phyloP scores from a whole-genome alignment of 2,797 vertebrate genomes.

The Lutjanus campechanus region DNA sequence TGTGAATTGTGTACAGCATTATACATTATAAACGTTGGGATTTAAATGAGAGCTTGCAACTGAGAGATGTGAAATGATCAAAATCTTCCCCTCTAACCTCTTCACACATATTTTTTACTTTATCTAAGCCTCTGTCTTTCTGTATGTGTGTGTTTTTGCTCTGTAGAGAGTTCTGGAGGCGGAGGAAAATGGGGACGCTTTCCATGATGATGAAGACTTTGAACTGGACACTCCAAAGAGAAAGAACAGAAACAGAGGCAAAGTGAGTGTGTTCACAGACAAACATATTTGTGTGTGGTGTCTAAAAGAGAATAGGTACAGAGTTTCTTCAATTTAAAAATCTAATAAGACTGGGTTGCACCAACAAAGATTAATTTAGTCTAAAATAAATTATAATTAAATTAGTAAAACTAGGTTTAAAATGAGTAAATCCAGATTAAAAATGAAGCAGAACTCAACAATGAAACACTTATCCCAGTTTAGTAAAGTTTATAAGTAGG shows the following conservation, averaged over 20 bases:
- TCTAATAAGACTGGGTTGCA: not conserved
- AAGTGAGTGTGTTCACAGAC: conserved; percentile 85
- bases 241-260: conserved; percentile 95
- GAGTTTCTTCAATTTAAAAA: not conserved
- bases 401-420: too few species aligned
- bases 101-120: not conserved
- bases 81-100: not conserved
- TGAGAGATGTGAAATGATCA: not conserved
- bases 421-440: too few species aligned
- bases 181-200: conserved; percentile 95
- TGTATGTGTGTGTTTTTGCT: not conserved
- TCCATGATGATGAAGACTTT: conserved; percentile 94
- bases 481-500: too few species aligned
- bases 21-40: not conserved
- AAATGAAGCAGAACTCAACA: too few species aligned
- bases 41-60: not conserved
- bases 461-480: too few species aligned
- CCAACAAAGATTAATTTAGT: too few species aligned
- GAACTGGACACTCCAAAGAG: conserved; percentile 96
- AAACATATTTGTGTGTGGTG: not conserved
- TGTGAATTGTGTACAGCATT: not conserved
- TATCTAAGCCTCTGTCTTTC: not conserved
- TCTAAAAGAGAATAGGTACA: not conserved
- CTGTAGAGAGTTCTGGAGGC: conserved; percentile 95
- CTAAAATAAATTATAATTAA: too few species aligned